Base-by-base conservation (phyloP, 1,140 invertebrate genomes). In the Sitophilus oryzae region DNA sequence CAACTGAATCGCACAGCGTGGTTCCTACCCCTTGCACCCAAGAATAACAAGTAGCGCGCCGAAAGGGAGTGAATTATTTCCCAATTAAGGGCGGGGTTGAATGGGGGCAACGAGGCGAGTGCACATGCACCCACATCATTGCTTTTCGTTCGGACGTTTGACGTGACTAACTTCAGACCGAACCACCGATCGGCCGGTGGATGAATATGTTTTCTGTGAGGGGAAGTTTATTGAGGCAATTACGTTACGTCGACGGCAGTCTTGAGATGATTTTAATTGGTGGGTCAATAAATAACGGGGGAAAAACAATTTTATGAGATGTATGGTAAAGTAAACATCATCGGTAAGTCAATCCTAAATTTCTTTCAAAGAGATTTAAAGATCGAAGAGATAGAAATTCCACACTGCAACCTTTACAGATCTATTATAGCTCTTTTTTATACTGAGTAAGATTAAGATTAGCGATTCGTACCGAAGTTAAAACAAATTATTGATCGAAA, bases 61-160 rank as follows among this genome's bases (percentile, higher is more conserved):
- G 30, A 41, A 52, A 52, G 49, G 44, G 49, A 56, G 53, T 56
- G 55, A 60, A 60, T 60, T 60, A 55, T 60, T 60, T 56, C 47
- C 53, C 58, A 60, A 60, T 60, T 60, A 60, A 49, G 48, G 41
- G 6, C n/a, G 42, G 49, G 19, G 16, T n/a, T 50, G 34, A 52
- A 52, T 57, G 55, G 21, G 36, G 14, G 19, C 54, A 51, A 19
- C 21, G 14, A 50, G 14, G 46, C 43, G 42, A 30, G 22, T 56
- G 40, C 47, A 56, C 54, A 56, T 45, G 46, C 54, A 56, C 54
- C 53, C 54, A 56, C 54, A 56, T 56, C 54, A 56, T 55, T 55
- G 46, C 52, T 55, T 55, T 48, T 48, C 46, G 46, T 53, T n/a
- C 25, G 25, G 52, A 34, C 35, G 52, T 55, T 55, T 55, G 45